Evolutionary conservation across 1,140 invertebrate species (phyloP).

Genomic region (Luehdorfia chinensis): DNA sequence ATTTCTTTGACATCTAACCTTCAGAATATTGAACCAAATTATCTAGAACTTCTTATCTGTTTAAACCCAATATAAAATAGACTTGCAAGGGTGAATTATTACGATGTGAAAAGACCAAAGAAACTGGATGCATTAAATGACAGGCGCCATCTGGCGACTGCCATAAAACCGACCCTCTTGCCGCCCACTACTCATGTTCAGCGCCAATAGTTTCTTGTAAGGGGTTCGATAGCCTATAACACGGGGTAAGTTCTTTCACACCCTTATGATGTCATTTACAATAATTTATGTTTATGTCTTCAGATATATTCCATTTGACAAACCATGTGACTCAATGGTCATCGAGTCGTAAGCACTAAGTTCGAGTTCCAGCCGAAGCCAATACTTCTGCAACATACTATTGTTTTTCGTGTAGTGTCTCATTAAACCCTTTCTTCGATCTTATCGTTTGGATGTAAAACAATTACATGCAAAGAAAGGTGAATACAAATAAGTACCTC

Average conservation of each 20-base stretch:
- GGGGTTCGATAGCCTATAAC: slow-evolving; percentile 26
- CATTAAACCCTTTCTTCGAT: no score
- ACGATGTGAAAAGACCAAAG: slow-evolving; percentile 26
- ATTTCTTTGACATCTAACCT: slow-evolving; percentile 67
- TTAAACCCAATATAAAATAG: background rate
- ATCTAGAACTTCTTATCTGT: slow-evolving; percentile 20
- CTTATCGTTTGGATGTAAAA: no score
- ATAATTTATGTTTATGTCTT: slow-evolving; percentile 12
- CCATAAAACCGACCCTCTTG: slow-evolving; percentile 67
- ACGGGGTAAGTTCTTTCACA: slow-evolving; percentile 15
- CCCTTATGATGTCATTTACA: slow-evolving; percentile 15
- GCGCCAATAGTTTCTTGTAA: slow-evolving; percentile 63
- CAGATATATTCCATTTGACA: no score
- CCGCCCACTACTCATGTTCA: slow-evolving; percentile 47
- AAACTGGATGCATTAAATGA: slow-evolving; percentile 56
- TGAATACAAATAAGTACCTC: no score
- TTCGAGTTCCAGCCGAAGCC: no score
- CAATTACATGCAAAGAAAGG: no score
- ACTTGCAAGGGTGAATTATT: slow-evolving; percentile 20
- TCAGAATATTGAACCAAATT: slow-evolving; percentile 32
- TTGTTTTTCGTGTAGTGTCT: no score
- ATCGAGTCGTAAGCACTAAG: no score
- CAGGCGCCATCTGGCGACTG: slow-evolving; percentile 60
- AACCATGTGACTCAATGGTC: no score
- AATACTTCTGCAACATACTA: no score